Percentiles rank a stretch among this genome's conserved stretches.
phyloP scores from a whole-genome alignment of 2,888 invertebrate genomes.

The Rhabditoides inermis region DNA sequence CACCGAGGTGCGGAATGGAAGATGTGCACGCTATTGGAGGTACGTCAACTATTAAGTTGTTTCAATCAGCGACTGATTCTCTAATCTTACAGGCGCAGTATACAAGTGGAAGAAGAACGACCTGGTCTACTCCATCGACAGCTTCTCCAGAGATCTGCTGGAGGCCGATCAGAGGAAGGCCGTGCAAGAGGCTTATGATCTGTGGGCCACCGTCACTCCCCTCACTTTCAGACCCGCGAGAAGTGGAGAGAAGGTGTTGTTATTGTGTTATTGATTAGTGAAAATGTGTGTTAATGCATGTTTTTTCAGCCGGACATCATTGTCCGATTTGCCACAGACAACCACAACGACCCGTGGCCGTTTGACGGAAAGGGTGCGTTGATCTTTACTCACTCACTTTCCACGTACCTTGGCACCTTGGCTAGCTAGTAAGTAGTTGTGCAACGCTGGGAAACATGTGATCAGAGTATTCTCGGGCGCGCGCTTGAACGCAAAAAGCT shows the following conservation, averaged over 20 bases:
- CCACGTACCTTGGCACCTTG: no score
- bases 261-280: slow-evolving; percentile 8
- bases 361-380: slow-evolving; percentile 41
- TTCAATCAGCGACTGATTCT: not conserved
- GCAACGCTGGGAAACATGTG: not conserved
- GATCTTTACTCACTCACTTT: no score
- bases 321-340: slow-evolving; percentile 41
- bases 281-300: not conserved
- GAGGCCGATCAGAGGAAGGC: slow-evolving; percentile 31
- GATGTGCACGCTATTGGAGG: slow-evolving; percentile 37
- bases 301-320: slow-evolving; percentile 28
- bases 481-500: no score
- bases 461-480: not conserved
- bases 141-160: slow-evolving; percentile 41
- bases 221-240: slow-evolving; percentile 33
- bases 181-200: slow-evolving; percentile 38
- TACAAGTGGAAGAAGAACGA: slow-evolving; percentile 46
- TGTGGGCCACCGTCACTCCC: slow-evolving; percentile 40
- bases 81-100: slow-evolving; percentile 24
- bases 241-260: slow-evolving; percentile 33
- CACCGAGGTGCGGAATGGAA: slow-evolving; percentile 44
- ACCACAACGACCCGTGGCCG: slow-evolving; percentile 50
- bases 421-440: not conserved
- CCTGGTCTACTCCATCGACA: slow-evolving; percentile 45
- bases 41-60: slow-evolving; percentile 1